Evolutionary conservation across 2,797 vertebrate species (phyloP).

Genomic region (Arctocebus calabarensis): DNA sequence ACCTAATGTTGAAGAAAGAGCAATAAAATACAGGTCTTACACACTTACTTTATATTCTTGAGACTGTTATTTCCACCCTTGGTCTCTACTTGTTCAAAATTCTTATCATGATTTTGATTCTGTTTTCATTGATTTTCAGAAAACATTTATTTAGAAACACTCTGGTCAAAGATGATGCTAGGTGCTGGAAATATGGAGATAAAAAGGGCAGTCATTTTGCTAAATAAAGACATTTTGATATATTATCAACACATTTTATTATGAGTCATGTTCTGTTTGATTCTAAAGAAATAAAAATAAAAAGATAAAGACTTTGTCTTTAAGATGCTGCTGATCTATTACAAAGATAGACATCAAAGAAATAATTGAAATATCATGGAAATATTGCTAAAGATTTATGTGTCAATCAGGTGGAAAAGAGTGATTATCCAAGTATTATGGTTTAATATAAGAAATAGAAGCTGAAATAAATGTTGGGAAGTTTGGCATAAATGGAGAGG

Average conservation of each 20-base stretch:
- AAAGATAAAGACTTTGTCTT: background rate
- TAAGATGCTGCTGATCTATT: background rate
- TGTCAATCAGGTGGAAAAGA: background rate
- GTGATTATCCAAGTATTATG: background rate
- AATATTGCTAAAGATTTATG: background rate
- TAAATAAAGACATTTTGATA: background rate
- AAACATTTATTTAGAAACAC: background rate
- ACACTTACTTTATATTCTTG: background rate
- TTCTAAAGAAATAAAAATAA: background rate
- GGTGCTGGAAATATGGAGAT: background rate
- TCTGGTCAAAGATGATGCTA: background rate
- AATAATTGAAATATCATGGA: background rate
- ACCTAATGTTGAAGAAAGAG: constrained; percentile 4
- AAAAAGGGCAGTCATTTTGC: background rate
- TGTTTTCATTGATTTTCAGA: background rate
- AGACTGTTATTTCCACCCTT: background rate
- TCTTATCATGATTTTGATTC: background rate
- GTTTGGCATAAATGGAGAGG: background rate
- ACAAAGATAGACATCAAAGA: background rate
- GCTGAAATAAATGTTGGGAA: background rate
- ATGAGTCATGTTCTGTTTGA: constrained; percentile 13
- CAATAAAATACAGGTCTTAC: background rate
- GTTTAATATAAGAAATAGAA: background rate
- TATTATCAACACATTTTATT: background rate
- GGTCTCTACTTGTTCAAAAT: constrained; percentile 18